phyloP scores from a whole-genome alignment of 92 coral and sea anemone species.

The Palythoa grandiflora region DNA sequence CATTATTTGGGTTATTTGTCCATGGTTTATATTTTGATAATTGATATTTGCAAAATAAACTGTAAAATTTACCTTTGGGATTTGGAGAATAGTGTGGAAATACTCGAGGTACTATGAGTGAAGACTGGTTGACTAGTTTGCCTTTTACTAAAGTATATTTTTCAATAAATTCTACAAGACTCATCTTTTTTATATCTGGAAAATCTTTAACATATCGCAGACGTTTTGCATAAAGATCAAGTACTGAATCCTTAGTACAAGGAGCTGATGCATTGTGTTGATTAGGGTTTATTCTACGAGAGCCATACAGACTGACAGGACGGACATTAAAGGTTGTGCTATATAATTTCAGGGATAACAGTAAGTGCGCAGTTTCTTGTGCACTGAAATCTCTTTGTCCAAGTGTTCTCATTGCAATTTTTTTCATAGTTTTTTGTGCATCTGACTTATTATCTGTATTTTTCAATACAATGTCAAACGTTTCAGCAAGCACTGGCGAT shows the following conservation, averaged over 20 bases:
- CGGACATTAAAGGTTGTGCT: slow-evolving; percentile 55
- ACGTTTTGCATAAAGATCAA: slow-evolving; percentile 67
- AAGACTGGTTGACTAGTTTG: slow-evolving; percentile 58
- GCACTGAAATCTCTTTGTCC: not conserved
- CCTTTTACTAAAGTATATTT: slow-evolving; percentile 48
- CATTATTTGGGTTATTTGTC: slow-evolving; percentile 45
- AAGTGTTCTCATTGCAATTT: slow-evolving; percentile 34
- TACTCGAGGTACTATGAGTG: slow-evolving; percentile 51
- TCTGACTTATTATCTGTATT: slow-evolving; percentile 16
- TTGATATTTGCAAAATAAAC: slow-evolving; percentile 60
- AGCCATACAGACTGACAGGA: slow-evolving; percentile 63
- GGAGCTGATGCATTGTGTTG: slow-evolving; percentile 35
- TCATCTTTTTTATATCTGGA: slow-evolving; percentile 55
- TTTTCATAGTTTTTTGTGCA: slow-evolving; percentile 35
- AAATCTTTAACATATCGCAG: slow-evolving; percentile 39
- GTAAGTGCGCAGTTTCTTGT: slow-evolving; percentile 46
- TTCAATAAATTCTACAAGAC: slow-evolving; percentile 49
- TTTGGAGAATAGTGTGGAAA: slow-evolving; percentile 61
- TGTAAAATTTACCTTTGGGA: slow-evolving; percentile 57
- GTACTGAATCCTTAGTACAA: slow-evolving; percentile 57
- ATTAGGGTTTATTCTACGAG: slow-evolving; percentile 51
- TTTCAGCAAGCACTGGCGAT: slow-evolving; percentile 44
- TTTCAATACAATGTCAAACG: slow-evolving; percentile 37
- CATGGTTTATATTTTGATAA: slow-evolving; percentile 66
- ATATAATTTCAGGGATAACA: slow-evolving; percentile 36